phyloP scores from a whole-genome alignment of 1,140 invertebrate species.

The Neuroterus valhalla region DNA sequence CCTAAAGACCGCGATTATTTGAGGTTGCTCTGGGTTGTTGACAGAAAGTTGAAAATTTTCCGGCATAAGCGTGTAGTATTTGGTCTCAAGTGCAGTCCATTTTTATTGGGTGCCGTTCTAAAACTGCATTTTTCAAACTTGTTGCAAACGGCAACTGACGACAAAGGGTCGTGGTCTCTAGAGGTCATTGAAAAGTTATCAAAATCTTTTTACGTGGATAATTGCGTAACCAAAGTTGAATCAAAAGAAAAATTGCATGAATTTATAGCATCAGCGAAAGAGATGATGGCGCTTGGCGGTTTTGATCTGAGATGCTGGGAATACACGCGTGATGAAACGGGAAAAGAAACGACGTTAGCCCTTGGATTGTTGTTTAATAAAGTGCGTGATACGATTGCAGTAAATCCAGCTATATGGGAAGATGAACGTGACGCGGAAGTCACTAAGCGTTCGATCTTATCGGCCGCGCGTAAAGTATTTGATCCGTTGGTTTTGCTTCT shows the following conservation, averaged over 20 bases:
- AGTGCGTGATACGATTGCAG: background rate
- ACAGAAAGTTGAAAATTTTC: constrained; percentile 37
- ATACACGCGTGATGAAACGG: background rate
- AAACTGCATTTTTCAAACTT: constrained; percentile 31
- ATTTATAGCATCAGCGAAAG: constrained; percentile 2
- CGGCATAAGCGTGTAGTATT: constrained; percentile 28
- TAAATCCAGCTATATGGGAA: no score
- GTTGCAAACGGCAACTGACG: background rate
- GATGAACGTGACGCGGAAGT: no score
- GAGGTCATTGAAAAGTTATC: constrained; percentile 12
- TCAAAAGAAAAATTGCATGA: constrained; percentile 18
- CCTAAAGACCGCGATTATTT: no score
- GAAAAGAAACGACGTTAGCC: constrained; percentile 21
- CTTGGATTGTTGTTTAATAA: constrained; percentile 30
- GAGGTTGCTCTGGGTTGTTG: constrained; percentile 60
- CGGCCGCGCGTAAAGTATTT: no score
- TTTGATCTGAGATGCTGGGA: constrained; percentile 45
- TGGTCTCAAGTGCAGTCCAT: constrained; percentile 57
- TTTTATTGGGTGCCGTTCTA: constrained; percentile 37
- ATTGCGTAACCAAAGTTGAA: constrained; percentile 9
- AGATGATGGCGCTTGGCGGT: constrained; percentile 29
- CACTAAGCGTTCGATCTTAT: no score
- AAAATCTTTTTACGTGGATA: no score
- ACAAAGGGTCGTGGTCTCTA: background rate
- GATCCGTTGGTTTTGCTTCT: no score